These are phyloP conservation scores for Macrotus californicus DNA, from an alignment of 2,113 vertebrate genomes.

Conservation along the genomic window DNA sequence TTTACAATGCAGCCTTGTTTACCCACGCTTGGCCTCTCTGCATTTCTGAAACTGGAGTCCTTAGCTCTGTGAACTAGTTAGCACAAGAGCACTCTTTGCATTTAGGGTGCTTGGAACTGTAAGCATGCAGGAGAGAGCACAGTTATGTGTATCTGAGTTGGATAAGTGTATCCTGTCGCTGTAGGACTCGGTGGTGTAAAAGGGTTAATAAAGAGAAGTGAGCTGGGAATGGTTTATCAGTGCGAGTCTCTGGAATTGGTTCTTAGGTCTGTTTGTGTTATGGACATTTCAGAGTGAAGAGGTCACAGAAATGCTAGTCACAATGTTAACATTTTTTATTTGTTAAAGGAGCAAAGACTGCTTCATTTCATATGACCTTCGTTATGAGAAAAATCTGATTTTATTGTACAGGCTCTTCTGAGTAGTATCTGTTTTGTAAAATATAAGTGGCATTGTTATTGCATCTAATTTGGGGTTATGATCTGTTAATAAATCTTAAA, in stretches of 20 bases:
- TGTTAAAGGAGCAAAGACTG: background rate
- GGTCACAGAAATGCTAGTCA: slow-evolving; percentile 16
- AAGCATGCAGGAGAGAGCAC: slow-evolving; percentile 28
- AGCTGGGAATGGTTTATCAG: slow-evolving; percentile 11
- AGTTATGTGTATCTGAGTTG: background rate
- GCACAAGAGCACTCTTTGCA: background rate
- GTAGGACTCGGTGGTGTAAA: background rate
- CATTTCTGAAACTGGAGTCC: slow-evolving; percentile 43
- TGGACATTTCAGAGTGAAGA: background rate
- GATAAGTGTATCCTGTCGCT: background rate
- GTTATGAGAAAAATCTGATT: slow-evolving; percentile 16
- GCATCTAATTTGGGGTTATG: background rate
- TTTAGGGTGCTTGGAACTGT: slow-evolving; percentile 29
- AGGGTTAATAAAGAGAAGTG: slow-evolving; percentile 1
- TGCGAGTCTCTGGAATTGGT: background rate
- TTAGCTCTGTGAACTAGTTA: slow-evolving; percentile 44
- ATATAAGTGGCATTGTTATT: background rate
- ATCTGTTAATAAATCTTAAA: background rate
- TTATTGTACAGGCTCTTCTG: background rate
- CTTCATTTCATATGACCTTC: background rate
- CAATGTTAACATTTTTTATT: background rate
- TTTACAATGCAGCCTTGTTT: slow-evolving; percentile 54
- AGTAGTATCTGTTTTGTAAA: background rate
- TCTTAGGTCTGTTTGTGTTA: slow-evolving; percentile 13
- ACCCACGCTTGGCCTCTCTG: background rate